Evolutionary conservation across 2,797 vertebrate genomes (phyloP), one percentile per base, ranked within the genome.

Genomic region (Hephaestus fuliginosus): DNA sequence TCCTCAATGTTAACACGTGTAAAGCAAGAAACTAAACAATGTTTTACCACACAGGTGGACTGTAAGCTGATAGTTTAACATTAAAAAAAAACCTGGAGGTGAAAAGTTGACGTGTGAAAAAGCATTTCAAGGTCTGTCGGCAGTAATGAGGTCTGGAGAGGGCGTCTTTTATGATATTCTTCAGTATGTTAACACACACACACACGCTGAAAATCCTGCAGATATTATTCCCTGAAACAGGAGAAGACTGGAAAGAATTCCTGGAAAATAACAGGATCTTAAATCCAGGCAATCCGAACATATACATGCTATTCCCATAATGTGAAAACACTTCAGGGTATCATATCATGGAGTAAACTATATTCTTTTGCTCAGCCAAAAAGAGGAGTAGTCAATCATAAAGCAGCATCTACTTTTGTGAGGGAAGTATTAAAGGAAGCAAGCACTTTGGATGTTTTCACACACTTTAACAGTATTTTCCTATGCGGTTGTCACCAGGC

Each of bases 401-500:
- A 69, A 81, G 78, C 65, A 76, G 76, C 53, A 44, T 49, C 3
- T 58, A 39, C 46, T 81, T 39, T 13, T 61, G 33, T 41, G 51
- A 76, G 64, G 69, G 56, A 60, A 76, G 78, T 64, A 22, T 83
- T 49, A 71, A 56, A 78, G 63, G 81, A 86, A 77, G 60, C 39
- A 66, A 71, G 52, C 57, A 64, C 65, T 74, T 74, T 67, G 44
- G 61, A 72, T 63, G 57, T 83, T 88, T 82, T 55, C 72, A 81
- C 33, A 64, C 22, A 39, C 53, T 68, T 74, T 72, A 78, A 82
- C 64, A 63, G 65, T 68, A 52, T 53, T 77, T 84, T 83, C 61
- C 78, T 25, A 1, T 84, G 80, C 48, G 83, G 81, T 82, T 65
- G 28, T 79, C 75, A 71, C 69, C 41, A 11, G 33, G 53, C 65